Evolutionary conservation across 2,797 vertebrate genomes (phyloP), one percentile per base, ranked within the genome.

Genomic region (Paramormyrops hopkinsi): DNA sequence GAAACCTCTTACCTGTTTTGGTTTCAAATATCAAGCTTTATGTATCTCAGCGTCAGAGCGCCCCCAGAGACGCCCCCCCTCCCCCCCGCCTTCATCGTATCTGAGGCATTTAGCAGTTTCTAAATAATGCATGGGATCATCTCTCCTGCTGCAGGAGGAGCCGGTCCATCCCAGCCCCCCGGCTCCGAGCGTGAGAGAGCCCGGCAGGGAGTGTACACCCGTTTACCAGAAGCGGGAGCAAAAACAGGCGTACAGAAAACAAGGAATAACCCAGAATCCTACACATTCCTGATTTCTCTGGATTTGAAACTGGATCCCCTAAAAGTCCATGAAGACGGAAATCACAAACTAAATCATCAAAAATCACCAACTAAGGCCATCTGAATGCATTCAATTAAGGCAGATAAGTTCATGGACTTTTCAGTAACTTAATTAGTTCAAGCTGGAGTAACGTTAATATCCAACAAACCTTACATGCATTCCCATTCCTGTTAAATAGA

Each of bases 61-160:
- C 6, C 8, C 22, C 8, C 22, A 25, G 19, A 84, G 79, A 22
- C 7, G 5, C 54, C 22, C 11, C n/a, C n/a, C 11, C 19, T 19
- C 17, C 19, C 9, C n/a, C 25, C 25, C 0, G 3, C 9, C 11
- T 69, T 69, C 62, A 8, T 9, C 22, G 29, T 53, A 85, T 51
- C 22, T 25, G 4, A 85, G 22, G 44, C 83, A 85, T 85, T 85
- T 51, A 85, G 48, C 48, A 85, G 83, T 11, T 22, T 11, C n/a
- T 85, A 85, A 85, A 85, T 85, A 85, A 85, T 85, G 83, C 44
- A 85, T 85, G n/a, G 46, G 48, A 50, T 84, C 83, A 25, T 69
- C 62, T 25, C 48, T 50, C 83, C 44, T 22, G 25, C 83, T 85
- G 83, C 83, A 51, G 83, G 22, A 51, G 48, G 6, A 51, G 48